These are phyloP conservation scores for Linepithema humile DNA, from an alignment of 1,140 invertebrate genomes.

Conservation along the genomic window DNA sequence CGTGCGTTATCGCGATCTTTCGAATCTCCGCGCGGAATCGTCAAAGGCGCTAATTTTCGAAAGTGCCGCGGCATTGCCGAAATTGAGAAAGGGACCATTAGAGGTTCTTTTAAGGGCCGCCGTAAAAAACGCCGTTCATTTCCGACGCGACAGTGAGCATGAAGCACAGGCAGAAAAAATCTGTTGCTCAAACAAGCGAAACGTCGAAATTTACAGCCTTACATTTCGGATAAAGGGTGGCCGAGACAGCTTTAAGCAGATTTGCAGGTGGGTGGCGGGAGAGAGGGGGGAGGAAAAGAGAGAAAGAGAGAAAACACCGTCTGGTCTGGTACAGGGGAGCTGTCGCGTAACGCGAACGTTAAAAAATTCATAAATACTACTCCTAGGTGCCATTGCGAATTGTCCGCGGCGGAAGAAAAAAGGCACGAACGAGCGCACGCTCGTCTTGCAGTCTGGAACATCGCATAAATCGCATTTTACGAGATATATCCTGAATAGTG, in stretches of 20 bases:
- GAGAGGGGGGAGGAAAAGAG: not conserved
- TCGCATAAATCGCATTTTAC: slow-evolving; percentile 56
- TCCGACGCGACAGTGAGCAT: slow-evolving; percentile 73
- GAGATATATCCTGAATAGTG: slow-evolving; percentile 58
- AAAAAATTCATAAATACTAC: slow-evolving; percentile 61
- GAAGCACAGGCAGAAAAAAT: slow-evolving; percentile 79
- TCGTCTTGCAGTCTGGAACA: slow-evolving; percentile 55
- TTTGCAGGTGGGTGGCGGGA: slow-evolving; percentile 68
- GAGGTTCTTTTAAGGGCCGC: slow-evolving; percentile 60
- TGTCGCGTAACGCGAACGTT: slow-evolving; percentile 47
- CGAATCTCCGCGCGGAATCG: not conserved
- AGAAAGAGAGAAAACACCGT: slow-evolving; percentile 7
- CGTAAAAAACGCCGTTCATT: slow-evolving; percentile 76
- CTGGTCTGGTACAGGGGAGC: slow-evolving; percentile 22
- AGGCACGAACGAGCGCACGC: slow-evolving; percentile 34
- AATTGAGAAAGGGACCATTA: not conserved
- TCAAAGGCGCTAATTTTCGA: slow-evolving; percentile 2
- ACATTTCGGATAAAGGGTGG: slow-evolving; percentile 77
- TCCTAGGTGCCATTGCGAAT: slow-evolving; percentile 58
- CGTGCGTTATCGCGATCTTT: not conserved
- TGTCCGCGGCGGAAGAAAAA: slow-evolving; percentile 46
- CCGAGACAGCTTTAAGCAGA: slow-evolving; percentile 79
- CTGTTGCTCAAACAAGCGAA: slow-evolving; percentile 80
- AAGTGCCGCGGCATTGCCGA: not conserved
- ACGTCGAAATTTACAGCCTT: slow-evolving; percentile 81